Percentiles rank a stretch among this genome's conserved stretches.
Conservation (phyloP, 2,888 invertebrate species). For the Brachycybe producta region DNA sequence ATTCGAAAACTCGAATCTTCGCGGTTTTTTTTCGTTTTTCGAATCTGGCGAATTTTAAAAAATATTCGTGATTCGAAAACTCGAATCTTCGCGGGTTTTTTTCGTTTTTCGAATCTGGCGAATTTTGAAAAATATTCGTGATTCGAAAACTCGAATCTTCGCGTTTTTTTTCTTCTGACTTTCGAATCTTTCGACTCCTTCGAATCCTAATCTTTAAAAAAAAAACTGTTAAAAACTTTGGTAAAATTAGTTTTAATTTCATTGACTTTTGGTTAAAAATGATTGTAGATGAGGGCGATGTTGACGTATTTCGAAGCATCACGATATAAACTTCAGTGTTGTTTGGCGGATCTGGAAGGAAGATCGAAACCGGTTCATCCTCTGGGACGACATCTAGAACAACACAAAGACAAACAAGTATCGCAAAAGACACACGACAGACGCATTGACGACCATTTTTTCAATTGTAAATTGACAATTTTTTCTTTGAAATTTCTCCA, state of each 20-base stretch:
- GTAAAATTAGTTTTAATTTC: too few relatives aligned
- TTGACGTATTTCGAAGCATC: slow-evolving; percentile 82
- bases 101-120: not conserved
- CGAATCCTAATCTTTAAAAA: too few relatives aligned
- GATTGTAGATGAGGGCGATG: slow-evolving; percentile 73
- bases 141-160: not conserved
- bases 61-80: too few relatives aligned
- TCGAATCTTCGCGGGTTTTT: too few relatives aligned
- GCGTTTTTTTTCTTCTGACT: not conserved
- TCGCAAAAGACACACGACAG: not conserved
- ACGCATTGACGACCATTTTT: too few relatives aligned
- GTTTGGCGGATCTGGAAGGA: slow-evolving; percentile 67
- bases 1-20: too few relatives aligned
- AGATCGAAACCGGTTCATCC: slow-evolving; percentile 65
- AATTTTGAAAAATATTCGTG: not conserved
- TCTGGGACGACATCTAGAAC: slow-evolving; percentile 69
- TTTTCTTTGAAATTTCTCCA: slow-evolving; percentile 49
- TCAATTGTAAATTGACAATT: slow-evolving; percentile 49
- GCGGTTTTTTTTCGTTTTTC: too few relatives aligned
- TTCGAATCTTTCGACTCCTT: too few relatives aligned
- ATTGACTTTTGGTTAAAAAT: too few relatives aligned
- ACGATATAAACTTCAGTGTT: slow-evolving; percentile 71
- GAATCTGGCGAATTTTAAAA: too few relatives aligned
- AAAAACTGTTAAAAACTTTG: too few relatives aligned
- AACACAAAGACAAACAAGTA: slow-evolving; percentile 75